Evolutionary conservation across 2,797 vertebrate species (phyloP).

Genomic region (Synaphobranchus kaupii): DNA sequence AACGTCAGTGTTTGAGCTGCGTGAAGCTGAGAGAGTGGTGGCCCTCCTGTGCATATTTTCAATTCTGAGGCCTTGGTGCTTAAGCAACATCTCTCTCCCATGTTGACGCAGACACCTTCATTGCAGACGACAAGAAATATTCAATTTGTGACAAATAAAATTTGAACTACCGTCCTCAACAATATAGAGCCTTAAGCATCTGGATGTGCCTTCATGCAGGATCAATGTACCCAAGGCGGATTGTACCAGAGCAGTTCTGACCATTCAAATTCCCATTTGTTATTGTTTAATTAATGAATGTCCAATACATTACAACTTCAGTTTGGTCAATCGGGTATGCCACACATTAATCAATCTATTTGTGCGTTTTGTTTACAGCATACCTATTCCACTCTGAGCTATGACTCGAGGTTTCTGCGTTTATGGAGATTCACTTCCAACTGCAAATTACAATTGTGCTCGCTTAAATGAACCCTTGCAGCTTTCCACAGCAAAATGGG

Average conservation of each 20-base stretch:
- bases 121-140: not conserved
- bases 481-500: not conserved
- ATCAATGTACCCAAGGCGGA: not conserved
- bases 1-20: too few species aligned
- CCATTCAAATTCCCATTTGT: not conserved
- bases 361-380: too few species aligned
- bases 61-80: too few species aligned
- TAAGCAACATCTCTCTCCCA: too few species aligned
- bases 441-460: constrained; percentile 7
- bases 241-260: not conserved
- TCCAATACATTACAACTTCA: not conserved
- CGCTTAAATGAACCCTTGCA: not conserved
- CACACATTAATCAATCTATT: not conserved
- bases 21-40: too few species aligned
- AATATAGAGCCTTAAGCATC: not conserved
- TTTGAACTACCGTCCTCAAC: too few species aligned
- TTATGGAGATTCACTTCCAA: constrained; percentile 4
- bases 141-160: not conserved
- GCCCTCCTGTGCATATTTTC: too few species aligned
- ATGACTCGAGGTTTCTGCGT: not conserved
- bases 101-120: too few species aligned
- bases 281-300: not conserved
- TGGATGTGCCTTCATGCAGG: not conserved
- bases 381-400: not conserved
- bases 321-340: not conserved